Base-by-base conservation (phyloP, 2,113 vertebrate species). In the Tachuris rubrigastra region DNA sequence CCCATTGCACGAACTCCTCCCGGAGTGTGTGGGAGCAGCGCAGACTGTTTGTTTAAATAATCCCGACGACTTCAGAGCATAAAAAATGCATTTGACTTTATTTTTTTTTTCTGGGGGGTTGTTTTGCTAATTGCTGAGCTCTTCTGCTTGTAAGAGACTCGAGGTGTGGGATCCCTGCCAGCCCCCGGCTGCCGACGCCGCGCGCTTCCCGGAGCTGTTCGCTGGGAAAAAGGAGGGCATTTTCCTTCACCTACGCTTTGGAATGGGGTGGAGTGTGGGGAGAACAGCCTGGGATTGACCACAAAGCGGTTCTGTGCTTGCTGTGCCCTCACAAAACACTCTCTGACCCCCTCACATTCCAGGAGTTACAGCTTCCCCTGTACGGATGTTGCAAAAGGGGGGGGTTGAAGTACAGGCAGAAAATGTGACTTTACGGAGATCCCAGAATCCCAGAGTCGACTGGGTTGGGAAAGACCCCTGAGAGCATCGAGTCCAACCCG, bases 71-170 rank as follows among this genome's bases (percentile, higher is more conserved):
- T 95, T 75, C 75, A 78, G 89, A 83, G 59, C 92, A 93, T 95
- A 89, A 73, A 44, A 93, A 95, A 95, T 65, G 92, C 56, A 53
- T 96, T 90, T 89, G 92, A 86, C 73, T 65, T 65, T 75, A 72
- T 90, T 93, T 77, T 86, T 79, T 71, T 74, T 93, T n/a, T n/a
- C n/a, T n/a, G n/a, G n/a, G n/a, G n/a, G n/a, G 62, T 95, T 96
- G 65, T 96, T 97, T 94, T 94, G 91, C 89, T 97, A 97, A 98
- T 97, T 97, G 95, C 95, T 79, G 74, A 63, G 53, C 84, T 95
- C 67, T 86, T 95, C 91, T 67, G 41, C 56, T 95, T 76, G 14
- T 78, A 73, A 81, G 93, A 78, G 68, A 4, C 78, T 94, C 5
- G 3, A 91, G 53, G 74, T 71, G 82, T 47, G 80, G 86, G 82